phyloP scores from a whole-genome alignment of 2,888 invertebrate species.

The Schizotus pectinicornis region DNA sequence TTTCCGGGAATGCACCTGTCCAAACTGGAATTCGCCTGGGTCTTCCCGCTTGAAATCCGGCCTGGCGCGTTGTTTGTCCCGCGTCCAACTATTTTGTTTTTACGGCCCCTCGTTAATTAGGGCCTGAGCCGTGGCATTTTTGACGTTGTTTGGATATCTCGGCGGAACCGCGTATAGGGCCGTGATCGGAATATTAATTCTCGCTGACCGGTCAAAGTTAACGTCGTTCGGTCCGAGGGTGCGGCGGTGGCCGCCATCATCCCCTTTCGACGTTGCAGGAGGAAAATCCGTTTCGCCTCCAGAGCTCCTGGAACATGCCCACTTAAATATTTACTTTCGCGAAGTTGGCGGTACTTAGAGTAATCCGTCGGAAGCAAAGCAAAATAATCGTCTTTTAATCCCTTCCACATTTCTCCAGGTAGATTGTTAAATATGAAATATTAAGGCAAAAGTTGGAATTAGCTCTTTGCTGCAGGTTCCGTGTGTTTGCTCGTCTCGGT shows the following conservation, averaged over 20 bases:
- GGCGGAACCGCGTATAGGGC: constrained; percentile 8
- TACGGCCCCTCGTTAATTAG: neutral
- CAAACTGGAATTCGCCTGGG: too few relatives aligned
- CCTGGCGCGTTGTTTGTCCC: too few relatives aligned
- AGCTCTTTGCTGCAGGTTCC: constrained; percentile 7
- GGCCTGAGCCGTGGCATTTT: neutral
- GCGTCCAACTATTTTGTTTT: too few relatives aligned
- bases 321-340: constrained; percentile 54
- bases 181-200: constrained; percentile 41
- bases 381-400: constrained; percentile 54
- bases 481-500: constrained; percentile 7
- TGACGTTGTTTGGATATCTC: constrained; percentile 18
- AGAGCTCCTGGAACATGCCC: constrained; percentile 31
- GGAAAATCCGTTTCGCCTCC: neutral
- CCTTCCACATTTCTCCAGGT: constrained; percentile 47
- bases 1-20: too few relatives aligned
- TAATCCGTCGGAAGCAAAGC: constrained; percentile 51
- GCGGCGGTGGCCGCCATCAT: neutral
- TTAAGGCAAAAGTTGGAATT: constrained; percentile 42
- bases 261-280: too few relatives aligned
- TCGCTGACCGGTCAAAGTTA: constrained; percentile 30
- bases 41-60: too few relatives aligned
- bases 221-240: neutral
- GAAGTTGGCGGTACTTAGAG: constrained; percentile 50
- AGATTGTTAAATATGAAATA: constrained; percentile 52